Evolutionary conservation across 2,888 invertebrate species (phyloP).

Genomic region (Andricus curvator): DNA sequence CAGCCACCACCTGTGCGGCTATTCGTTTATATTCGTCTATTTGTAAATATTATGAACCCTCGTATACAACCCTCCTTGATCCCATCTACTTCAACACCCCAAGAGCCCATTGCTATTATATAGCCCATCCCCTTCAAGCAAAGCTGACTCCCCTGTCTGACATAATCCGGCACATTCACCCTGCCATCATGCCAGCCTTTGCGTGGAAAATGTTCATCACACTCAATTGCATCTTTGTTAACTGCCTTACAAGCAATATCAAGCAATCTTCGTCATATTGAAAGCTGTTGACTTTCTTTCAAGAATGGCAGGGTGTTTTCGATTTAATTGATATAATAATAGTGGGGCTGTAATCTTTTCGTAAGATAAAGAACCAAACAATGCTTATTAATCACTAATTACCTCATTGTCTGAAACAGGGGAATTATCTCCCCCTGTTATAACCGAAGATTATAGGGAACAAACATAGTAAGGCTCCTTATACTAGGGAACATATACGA

Average conservation of each 20-base stretch:
- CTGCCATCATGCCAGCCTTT: not conserved
- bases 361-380: not conserved
- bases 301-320: not conserved
- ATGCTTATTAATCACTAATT: not conserved
- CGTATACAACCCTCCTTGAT: not conserved
- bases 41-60: not conserved
- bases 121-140: not conserved
- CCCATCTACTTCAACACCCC: not conserved
- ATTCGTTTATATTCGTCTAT: not conserved
- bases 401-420: not conserved
- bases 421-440: not conserved
- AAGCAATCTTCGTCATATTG: not conserved
- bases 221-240: not conserved
- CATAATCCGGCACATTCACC: slow-evolving; percentile 1
- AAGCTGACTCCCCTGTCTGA: not conserved
- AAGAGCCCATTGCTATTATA: not conserved
- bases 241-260: not conserved
- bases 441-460: too few relatives aligned
- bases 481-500: too few relatives aligned
- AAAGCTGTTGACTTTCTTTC: not conserved
- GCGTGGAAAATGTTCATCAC: not conserved
- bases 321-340: not conserved
- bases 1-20: not conserved
- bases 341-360: not conserved
- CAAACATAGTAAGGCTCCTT: too few relatives aligned